These are phyloP conservation scores for Sminthopsis crassicaudata DNA, from an alignment of 2,113 vertebrate genomes.

Conservation along the genomic window DNA sequence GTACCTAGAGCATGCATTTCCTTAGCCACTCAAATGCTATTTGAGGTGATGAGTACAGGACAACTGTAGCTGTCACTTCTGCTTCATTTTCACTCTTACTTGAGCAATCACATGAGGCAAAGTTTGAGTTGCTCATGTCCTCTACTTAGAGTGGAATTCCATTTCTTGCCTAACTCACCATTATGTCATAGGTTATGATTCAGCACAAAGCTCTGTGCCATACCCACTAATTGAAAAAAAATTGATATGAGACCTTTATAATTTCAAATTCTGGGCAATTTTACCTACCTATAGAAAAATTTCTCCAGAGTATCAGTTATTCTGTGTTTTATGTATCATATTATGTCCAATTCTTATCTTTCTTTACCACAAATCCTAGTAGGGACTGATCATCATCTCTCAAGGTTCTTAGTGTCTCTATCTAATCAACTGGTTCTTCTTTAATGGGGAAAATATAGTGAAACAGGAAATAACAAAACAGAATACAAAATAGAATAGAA, in stretches of 20 bases:
- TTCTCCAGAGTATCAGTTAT: too few relatives aligned
- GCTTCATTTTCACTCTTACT: too few relatives aligned
- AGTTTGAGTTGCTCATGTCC: background rate
- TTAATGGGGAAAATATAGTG: background rate
- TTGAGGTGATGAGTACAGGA: too few relatives aligned
- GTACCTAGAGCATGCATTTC: too few relatives aligned
- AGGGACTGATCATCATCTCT: background rate
- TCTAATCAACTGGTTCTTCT: background rate
- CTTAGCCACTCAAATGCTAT: too few relatives aligned
- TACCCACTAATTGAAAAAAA: background rate
- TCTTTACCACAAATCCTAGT: too few relatives aligned
- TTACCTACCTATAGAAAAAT: background rate
- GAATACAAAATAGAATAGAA: background rate
- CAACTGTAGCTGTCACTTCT: too few relatives aligned
- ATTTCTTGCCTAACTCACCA: background rate
- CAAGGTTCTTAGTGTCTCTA: background rate
- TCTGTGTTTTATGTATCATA: too few relatives aligned
- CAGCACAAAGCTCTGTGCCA: background rate
- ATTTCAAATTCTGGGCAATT: background rate
- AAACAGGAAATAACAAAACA: background rate
- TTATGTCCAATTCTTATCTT: too few relatives aligned
- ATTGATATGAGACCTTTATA: background rate
- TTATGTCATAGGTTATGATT: background rate
- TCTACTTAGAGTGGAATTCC: background rate
- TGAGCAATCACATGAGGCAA: too few relatives aligned